phyloP scores from a whole-genome alignment of 2,888 invertebrate species.

The Cephus sareptanus region DNA sequence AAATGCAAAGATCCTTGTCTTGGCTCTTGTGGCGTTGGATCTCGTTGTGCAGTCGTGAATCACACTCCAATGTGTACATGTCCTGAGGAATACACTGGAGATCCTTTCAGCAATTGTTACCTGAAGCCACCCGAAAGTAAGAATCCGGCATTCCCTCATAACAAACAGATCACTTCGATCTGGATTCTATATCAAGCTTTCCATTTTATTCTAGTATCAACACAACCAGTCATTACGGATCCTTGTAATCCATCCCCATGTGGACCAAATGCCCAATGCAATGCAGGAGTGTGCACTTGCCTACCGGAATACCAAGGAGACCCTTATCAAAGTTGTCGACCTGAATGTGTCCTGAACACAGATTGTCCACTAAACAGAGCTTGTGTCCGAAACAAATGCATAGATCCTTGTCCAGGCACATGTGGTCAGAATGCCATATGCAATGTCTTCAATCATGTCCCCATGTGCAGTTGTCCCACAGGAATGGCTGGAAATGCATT shows the following conservation, averaged over 20 bases:
- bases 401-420: conserved; percentile 71
- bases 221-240: conserved; percentile 57
- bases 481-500: conserved; percentile 77
- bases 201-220: background rate
- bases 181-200: background rate
- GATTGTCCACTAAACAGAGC: conserved; percentile 70
- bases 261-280: conserved; percentile 78
- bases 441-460: conserved; percentile 69
- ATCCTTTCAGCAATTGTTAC: conserved; percentile 74
- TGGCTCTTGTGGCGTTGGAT: conserved; percentile 79
- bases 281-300: conserved; percentile 71
- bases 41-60: conserved; percentile 80
- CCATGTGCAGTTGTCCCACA: conserved; percentile 70
- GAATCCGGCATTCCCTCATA: background rate
- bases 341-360: conserved; percentile 71
- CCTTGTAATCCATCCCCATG: conserved; percentile 76
- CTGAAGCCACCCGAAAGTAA: conserved; percentile 20
- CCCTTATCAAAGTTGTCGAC: conserved; percentile 68
- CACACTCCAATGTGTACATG: conserved; percentile 82
- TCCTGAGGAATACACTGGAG: conserved; percentile 75
- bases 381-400: conserved; percentile 71
- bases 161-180: background rate
- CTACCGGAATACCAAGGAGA: conserved; percentile 67
- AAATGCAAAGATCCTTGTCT: conserved; percentile 83
- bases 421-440: conserved; percentile 73